Base-by-base conservation (phyloP, 2,888 invertebrate species). In the Shargacucullia verbasci region DNA sequence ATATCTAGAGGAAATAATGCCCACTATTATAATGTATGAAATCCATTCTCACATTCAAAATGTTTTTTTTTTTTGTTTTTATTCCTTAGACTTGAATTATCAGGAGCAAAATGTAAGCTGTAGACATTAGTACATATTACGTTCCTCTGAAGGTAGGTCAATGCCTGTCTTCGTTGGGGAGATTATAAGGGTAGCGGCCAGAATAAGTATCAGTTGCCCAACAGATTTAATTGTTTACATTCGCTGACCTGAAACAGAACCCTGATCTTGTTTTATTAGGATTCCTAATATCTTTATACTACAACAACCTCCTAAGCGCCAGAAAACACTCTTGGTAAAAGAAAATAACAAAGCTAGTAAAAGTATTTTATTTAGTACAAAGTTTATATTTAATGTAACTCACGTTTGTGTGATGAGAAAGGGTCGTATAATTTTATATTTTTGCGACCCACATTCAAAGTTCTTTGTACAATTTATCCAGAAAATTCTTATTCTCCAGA, bases 191-290 rank as follows among this genome's bases (percentile, higher is more conserved):
- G 55, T 69, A 69, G 54, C 59, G 69, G 54, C 59, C 58, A 54
- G 54, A 58, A 56, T 46, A 57, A 64, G 66, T n/a, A n/a, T n/a
- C 67, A 62, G 53, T 52, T 59, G 41, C 65, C 59, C 60, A 54
- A 66, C 65, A 59, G 69, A 74, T 73, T 73, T 73, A 72, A 72
- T 63, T 73, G 74, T 74, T 74, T 75, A 75, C 73, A 73, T 61
- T 74, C 66, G 59, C 57, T 72, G 76, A 75, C 73, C 67, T 63
- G 58, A 72, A 72, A 72, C 61, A 66, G 62, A 70, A 74, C 50
- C 53, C 47, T 54, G 59, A 71, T 74, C 65, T 70, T 49, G 65
- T 68, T 59, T 68, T 71, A 60, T 71, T 69, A 62, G 56, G 54
- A 55, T 68, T 60, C 54, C 56, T 57, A 63, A 66, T 54, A 60